A percentile compares a stretch with the other conserved stretches of the same genome.
Conservation (phyloP, 2,113 vertebrate genomes). For the Rutilus rutilus region DNA sequence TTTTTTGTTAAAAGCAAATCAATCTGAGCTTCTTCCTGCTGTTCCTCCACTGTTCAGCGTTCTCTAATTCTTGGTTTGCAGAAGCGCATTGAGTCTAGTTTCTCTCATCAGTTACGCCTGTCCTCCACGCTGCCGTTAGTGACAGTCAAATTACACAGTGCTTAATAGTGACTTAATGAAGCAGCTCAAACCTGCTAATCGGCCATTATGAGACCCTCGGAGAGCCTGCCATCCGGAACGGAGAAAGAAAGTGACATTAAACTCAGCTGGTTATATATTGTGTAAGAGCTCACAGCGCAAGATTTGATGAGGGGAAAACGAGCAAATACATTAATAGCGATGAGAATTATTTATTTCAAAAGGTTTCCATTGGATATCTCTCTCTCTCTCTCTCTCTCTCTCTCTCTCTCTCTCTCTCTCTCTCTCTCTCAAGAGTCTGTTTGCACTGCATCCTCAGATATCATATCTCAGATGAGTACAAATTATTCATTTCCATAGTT, state of each 20-base stretch:
- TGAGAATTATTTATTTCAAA: neutral
- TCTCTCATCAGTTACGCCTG: neutral
- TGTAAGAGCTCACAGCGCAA: neutral
- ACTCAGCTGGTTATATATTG: conserved; percentile 3
- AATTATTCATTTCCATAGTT: conserved; percentile 53
- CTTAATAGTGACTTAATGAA: conserved; percentile 33
- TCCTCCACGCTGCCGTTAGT: conserved; percentile 27
- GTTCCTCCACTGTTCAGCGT: neutral
- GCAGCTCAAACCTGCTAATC: conserved; percentile 23
- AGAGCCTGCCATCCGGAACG: neutral
- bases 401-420: neutral
- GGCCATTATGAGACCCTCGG: neutral
- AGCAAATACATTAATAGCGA: neutral
- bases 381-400: neutral
- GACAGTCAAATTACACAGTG: conserved; percentile 38
- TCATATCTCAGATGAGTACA: conserved; percentile 49
- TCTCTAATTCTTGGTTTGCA: conserved; percentile 7
- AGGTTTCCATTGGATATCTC: neutral
- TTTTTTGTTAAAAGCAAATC: too few relatives aligned
- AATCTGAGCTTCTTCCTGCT: neutral
- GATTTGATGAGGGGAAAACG: neutral
- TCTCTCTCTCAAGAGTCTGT: conserved; percentile 25
- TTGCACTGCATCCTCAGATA: conserved; percentile 15
- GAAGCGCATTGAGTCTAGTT: conserved; percentile 2
- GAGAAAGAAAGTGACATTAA: neutral